Conservation (phyloP, 2,797 vertebrate species). For the Brotogeris chrysoptera region DNA sequence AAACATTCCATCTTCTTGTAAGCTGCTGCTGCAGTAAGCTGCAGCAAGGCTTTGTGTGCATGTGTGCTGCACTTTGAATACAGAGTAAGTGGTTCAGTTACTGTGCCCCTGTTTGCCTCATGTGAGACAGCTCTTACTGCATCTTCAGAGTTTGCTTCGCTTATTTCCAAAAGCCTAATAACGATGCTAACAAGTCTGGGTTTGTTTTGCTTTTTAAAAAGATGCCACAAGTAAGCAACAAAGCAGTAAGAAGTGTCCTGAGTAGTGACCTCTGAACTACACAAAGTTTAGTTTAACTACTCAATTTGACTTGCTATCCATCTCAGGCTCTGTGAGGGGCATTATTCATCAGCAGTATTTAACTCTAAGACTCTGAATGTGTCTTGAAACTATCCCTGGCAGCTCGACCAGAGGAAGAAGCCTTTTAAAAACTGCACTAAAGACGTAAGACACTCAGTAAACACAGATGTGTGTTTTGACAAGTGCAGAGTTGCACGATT, state of each 20-base stretch:
- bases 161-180: background rate
- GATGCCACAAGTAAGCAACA: background rate
- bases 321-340: background rate
- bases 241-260: background rate
- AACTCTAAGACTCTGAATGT: background rate
- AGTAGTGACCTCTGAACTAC: background rate
- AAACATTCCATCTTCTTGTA: background rate
- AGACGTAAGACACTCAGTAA: background rate
- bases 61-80: background rate
- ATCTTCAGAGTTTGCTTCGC: background rate
- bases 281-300: background rate
- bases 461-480: background rate
- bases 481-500: background rate
- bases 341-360: background rate
- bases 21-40: background rate
- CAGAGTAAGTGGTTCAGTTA: background rate
- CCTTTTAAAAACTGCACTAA: background rate
- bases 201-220: background rate
- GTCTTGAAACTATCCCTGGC: background rate
- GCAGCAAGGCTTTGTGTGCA: background rate
- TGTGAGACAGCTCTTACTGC: fast-evolving
- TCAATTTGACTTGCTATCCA: background rate
- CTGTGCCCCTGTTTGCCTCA: background rate
- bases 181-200: background rate
- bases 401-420: background rate